Base-by-base conservation (phyloP, 1,140 invertebrate species). In the Idris sp. region DNA sequence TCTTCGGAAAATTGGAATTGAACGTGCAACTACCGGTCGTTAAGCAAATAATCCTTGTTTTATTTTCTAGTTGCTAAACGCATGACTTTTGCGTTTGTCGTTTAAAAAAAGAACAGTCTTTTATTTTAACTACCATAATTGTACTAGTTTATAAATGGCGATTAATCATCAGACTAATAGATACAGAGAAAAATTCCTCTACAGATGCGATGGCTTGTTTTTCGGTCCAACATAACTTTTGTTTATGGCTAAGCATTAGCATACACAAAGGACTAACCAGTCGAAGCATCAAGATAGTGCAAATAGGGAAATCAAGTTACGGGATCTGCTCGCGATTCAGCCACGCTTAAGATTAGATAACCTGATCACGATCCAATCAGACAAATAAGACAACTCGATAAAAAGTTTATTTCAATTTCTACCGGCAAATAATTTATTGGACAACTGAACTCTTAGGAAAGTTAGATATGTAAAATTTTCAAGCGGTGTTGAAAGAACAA, bases 321-420 rank as follows among this genome's bases (percentile, higher is more conserved):
- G 30, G 25, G 38, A 68, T 68, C 64, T 49, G 64, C 48, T 68
- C 25, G 22, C 33, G 41, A 65, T 65, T 41, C 13, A 40, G 25
- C 61, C 44, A 48, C 49, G 61, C 44, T 65, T 56, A 38, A 65
- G 61, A 54, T 65, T 65, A 54, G 61, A 65, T 65, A 54, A 56
- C 33, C 41, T 31, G 41, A 65, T 65, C 49, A 54, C 33, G 49
- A 56, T 49, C 61, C 48, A 65, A 65, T 65, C 61, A 40, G 61
- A 65, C 61, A 65, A 65, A 65, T 65, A 65, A 46, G 49, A 65
- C 61, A 54, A 65, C 49, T 54, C 61, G 49, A 65, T 65, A 65
- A 54, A 54, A 65, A 38, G 40, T 22, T 65, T 53, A 65, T 65
- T 61, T 46, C 56, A 61, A 61, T 61, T 65, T 65, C 38, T 19